Percentiles rank a stretch among this genome's conserved stretches.
Evolutionary conservation across 2,888 invertebrate genomes (phyloP).

Genomic region (Mythimna ferrago): DNA sequence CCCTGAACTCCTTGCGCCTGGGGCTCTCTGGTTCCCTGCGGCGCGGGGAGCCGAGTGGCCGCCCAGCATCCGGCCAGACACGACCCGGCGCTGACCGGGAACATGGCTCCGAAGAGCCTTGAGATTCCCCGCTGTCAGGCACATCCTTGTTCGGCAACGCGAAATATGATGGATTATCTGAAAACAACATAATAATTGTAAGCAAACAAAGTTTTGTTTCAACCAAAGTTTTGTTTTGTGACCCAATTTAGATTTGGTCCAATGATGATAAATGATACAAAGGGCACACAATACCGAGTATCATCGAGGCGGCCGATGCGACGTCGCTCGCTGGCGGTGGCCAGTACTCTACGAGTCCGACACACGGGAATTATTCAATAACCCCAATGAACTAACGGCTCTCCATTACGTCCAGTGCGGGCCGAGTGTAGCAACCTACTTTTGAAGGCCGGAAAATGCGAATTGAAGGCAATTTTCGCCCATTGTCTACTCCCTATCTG

Average conservation of each 20-base stretch:
- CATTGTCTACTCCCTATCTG: conserved; percentile 79
- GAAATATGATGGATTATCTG: conserved; percentile 96
- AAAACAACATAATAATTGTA: conserved; percentile 73
- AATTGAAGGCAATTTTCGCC: conserved; percentile 89
- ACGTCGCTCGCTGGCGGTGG: conserved; percentile 69
- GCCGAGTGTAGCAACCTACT: conserved; percentile 85
- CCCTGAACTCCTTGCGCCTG: conserved; percentile 89
- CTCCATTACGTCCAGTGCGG: conserved; percentile 85
- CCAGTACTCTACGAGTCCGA: conserved; percentile 71
- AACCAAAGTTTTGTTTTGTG: no score
- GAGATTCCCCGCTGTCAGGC: conserved; percentile 76
- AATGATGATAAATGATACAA: conserved; percentile 36
- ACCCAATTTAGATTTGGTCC: not conserved
- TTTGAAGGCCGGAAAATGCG: conserved; percentile 89
- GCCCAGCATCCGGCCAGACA: conserved; percentile 86
- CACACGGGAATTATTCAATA: conserved; percentile 89
- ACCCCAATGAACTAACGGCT: conserved; percentile 88
- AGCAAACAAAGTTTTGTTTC: conserved; percentile 15
- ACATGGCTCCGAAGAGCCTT: conserved; percentile 89
- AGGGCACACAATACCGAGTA: conserved; percentile 71
- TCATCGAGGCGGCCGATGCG: conserved; percentile 64
- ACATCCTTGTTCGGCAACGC: conserved; percentile 91
- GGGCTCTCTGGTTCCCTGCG: conserved; percentile 85
- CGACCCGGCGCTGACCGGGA: conserved; percentile 93
- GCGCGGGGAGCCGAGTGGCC: conserved; percentile 82